A percentile compares a stretch with the other conserved stretches of the same genome.
These are phyloP conservation scores for Oreochromis tanganicae DNA, from an alignment of 2,113 vertebrate genomes.

Conservation along the genomic window DNA sequence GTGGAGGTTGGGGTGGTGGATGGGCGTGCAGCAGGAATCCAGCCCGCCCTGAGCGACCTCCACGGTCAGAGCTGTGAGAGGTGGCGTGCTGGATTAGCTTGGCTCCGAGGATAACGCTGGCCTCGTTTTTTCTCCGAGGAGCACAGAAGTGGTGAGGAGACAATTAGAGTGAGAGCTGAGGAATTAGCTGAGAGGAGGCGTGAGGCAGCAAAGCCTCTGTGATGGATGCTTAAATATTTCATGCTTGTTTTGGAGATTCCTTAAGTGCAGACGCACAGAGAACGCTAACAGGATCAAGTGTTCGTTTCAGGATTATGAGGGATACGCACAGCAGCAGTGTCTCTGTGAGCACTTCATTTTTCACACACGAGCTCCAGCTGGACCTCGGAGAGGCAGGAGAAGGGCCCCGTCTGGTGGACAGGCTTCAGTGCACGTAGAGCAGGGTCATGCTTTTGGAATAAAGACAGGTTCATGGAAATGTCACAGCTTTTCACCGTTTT, in stretches of 20 bases:
- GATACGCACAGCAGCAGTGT: background rate
- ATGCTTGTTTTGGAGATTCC: conserved; percentile 2
- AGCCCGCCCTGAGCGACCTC: background rate
- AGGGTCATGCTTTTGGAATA: background rate
- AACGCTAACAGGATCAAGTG: background rate
- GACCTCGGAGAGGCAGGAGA: background rate
- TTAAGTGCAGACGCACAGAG: background rate
- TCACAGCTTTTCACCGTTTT: background rate
- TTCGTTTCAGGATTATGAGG: background rate
- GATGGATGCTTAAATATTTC: conserved; percentile 11
- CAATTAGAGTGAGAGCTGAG: background rate
- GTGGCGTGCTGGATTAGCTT: background rate
- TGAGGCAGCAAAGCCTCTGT: background rate
- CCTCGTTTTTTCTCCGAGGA: background rate
- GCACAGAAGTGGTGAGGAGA: background rate
- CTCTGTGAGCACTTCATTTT: background rate
- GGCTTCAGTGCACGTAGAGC: background rate
- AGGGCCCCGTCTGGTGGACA: background rate
- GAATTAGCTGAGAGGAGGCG: background rate
- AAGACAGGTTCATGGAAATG: background rate
- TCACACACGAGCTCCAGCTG: background rate
- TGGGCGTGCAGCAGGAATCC: background rate
- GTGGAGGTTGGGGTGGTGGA: background rate
- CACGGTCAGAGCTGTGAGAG: background rate
- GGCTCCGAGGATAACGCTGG: background rate